Base-by-base conservation (phyloP, 2,888 invertebrate species). In the Ectemnius cavifrons region DNA sequence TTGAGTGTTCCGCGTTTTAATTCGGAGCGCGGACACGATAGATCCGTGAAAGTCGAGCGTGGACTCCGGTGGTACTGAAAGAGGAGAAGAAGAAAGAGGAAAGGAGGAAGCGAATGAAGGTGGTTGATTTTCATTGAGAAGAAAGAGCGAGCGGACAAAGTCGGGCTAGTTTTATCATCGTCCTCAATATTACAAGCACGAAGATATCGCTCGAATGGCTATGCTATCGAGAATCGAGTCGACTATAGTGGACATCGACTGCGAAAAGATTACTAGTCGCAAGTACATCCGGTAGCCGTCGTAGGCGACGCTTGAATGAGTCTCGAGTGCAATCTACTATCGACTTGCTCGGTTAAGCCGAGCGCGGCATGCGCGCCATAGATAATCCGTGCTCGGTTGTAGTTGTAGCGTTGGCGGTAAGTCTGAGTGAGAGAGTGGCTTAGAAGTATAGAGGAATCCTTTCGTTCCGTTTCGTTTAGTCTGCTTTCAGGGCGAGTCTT, bases 391-490 rank as follows among this genome's bases (percentile, higher is more conserved):
- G 23, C 8, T 20, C 46, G 23, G 60, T 27, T 20, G 49, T 47
- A 14, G 8, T 23, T 23, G 69, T 18, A 18, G 4, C 20, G 18
- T 37, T 37, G 8, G 3, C 5, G 8, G 0, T 11, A 1, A 37
- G 6, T 11, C 5, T 46, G 1, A 37, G 46, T 13, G 8, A 56
- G 4, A 37, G 8, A 56, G 46, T 67, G 71, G 56, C 63, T 23
- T 65, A 71, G 64, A 58, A 45, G 8, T 37, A 59, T 23, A 45
- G 66, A 76, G 45, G 65, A 63, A 71, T 77, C 70, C 63, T 71
- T 69, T 73, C 68, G 70, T 69, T 68, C 63, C 63, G 58, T 71
- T 71, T 75, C 68, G 65, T 72, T 63, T 58, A 20, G 13, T 28
- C 47, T 67, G 47, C 56, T 57, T 72, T 76, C 69, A 49, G 23